These are phyloP conservation scores for Scaptomyza parva DNA, from an alignment of 2,888 invertebrate species.

Conservation along the genomic window DNA sequence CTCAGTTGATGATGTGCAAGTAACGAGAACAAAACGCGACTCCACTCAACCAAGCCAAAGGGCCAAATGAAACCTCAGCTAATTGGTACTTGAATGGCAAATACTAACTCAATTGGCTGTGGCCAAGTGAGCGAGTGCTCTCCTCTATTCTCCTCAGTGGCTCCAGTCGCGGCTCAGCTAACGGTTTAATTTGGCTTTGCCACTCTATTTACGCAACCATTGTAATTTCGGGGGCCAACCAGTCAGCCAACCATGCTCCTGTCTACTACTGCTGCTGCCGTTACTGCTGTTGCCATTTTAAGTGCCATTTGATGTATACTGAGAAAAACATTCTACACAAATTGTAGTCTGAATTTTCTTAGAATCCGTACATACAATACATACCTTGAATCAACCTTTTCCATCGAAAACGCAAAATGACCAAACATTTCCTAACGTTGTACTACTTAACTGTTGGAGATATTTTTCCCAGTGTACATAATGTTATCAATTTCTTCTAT, in stretches of 20 bases:
- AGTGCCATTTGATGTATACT: constrained; percentile 9
- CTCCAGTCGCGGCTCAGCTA: constrained; percentile 19
- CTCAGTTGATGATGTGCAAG: constrained; percentile 19
- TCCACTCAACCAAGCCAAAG: constrained; percentile 13
- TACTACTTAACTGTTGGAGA: too few species aligned
- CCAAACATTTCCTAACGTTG: too few species aligned
- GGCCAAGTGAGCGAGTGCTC: constrained; percentile 23
- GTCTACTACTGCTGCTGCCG: constrained; percentile 13
- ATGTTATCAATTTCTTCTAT: background rate
- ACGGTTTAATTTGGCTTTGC: constrained; percentile 49
- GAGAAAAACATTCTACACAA: background rate
- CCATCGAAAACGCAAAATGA: background rate
- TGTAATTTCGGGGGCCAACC: constrained; percentile 41
- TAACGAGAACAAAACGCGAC: constrained; percentile 38
- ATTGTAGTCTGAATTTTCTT: background rate
- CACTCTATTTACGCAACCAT: constrained; percentile 48
- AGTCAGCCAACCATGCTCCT: background rate
- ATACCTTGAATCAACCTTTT: background rate
- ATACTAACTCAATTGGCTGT: constrained; percentile 54
- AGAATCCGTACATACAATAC: too few species aligned
- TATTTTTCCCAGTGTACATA: background rate
- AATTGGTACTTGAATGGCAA: constrained; percentile 72
- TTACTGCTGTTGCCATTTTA: constrained; percentile 24
- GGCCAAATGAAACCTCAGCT: constrained; percentile 58
- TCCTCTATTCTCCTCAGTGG: background rate